Conservation (phyloP, 2,113 vertebrate species). For the Cnemophilus loriae region DNA sequence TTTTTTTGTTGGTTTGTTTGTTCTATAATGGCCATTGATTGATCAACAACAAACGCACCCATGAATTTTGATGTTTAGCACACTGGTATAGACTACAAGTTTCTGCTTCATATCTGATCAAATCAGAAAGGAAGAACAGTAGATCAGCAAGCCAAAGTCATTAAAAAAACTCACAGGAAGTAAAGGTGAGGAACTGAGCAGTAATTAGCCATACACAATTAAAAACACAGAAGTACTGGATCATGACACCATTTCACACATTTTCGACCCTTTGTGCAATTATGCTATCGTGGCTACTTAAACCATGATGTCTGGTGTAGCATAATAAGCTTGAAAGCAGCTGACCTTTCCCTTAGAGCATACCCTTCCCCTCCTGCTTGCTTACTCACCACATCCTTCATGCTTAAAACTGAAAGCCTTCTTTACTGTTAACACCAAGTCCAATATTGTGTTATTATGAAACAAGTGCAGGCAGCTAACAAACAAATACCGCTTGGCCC, state of each 20-base stretch:
- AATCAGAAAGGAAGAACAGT: background rate
- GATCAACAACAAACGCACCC: accelerated
- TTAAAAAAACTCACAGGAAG: background rate
- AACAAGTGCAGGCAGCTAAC: background rate
- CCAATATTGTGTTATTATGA: background rate
- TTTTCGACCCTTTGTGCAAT: background rate
- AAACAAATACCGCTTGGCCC: accelerated
- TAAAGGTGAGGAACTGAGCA: background rate
- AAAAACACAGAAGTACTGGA: background rate
- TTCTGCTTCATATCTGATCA: background rate
- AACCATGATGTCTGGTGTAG: background rate
- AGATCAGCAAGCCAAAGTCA: background rate
- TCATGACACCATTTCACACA: background rate
- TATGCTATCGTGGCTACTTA: background rate
- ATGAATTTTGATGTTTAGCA: background rate
- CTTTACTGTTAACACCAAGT: background rate
- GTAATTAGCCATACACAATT: background rate
- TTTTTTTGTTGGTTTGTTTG: accelerated
- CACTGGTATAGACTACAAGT: accelerated
- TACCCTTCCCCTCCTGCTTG: background rate
- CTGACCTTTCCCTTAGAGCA: background rate
- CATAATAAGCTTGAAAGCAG: background rate
- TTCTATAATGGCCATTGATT: background rate
- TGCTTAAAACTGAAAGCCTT: background rate
- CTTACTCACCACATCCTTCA: background rate